Percentiles rank a stretch among this genome's conserved stretches.
Evolutionary conservation across 2,797 vertebrate species (phyloP).

Genomic region (Coracias cyanogaster): DNA sequence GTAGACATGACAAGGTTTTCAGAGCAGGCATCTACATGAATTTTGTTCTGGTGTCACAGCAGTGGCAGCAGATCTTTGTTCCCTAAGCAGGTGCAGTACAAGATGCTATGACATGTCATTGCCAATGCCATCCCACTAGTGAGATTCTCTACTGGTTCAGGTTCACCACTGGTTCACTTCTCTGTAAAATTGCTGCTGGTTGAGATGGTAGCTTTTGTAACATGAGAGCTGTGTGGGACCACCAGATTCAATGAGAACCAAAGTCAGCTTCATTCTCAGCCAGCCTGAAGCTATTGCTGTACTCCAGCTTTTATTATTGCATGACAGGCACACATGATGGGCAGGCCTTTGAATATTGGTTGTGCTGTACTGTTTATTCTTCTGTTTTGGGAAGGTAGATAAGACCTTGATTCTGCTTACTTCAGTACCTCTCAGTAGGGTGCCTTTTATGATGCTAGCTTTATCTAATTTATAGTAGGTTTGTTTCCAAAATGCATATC

Average conservation of each 20-base stretch:
- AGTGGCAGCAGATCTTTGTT: background rate
- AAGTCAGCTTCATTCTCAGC: background rate
- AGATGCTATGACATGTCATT: fast-evolving
- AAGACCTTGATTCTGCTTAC: background rate
- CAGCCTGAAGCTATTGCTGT: background rate
- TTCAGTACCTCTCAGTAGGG: background rate
- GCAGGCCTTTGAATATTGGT: background rate
- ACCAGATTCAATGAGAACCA: background rate
- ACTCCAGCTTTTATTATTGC: background rate
- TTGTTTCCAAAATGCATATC: background rate
- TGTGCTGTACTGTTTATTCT: background rate
- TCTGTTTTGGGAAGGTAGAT: background rate
- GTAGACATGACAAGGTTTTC: background rate
- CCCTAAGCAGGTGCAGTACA: background rate
- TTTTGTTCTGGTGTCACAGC: background rate
- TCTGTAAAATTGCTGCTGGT: background rate
- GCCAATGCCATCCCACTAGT: background rate
- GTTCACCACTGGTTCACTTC: background rate
- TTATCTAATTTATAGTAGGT: background rate
- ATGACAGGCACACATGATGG: background rate
- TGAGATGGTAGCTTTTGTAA: background rate
- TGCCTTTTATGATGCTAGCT: background rate
- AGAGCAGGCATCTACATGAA: background rate
- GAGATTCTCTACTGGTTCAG: background rate
- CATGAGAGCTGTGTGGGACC: background rate